A percentile compares a stretch with the other conserved stretches of the same genome.
Evolutionary conservation across 2,888 invertebrate genomes (phyloP).

Genomic region (Archips xylosteana): DNA sequence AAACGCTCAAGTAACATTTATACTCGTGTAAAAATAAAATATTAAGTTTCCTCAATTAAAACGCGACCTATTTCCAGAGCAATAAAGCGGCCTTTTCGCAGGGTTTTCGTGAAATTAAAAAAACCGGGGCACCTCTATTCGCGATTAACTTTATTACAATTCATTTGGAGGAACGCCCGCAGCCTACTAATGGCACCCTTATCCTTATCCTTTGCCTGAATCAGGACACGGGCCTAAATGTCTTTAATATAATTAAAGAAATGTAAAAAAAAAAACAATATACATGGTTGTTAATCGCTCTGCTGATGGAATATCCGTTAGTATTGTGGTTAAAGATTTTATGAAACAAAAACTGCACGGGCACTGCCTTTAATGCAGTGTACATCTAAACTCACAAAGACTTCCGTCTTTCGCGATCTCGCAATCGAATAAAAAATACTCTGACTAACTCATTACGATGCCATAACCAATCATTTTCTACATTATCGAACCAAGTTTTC

Average conservation of each 20-base stretch:
- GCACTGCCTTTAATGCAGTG: no score
- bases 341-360: no score
- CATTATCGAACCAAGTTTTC: constrained; percentile 24
- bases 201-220: constrained; percentile 60
- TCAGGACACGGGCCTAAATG: constrained; percentile 45
- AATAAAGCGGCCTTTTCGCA: constrained; percentile 60
- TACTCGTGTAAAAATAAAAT: constrained; percentile 20
- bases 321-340: no score
- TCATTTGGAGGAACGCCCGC: constrained; percentile 66
- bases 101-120: constrained; percentile 63
- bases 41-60: constrained; percentile 41
- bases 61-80: constrained; percentile 51
- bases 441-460: constrained; percentile 2
- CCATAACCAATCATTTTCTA: constrained; percentile 21
- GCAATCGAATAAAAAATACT: not conserved
- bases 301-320: no score
- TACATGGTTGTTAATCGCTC: not conserved
- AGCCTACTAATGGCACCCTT: constrained; percentile 70
- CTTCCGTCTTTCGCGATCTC: not conserved
- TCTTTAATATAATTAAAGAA: constrained; percentile 13
- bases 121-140: constrained; percentile 63
- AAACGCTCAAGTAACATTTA: not conserved
- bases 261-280: not conserved
- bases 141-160: constrained; percentile 80
- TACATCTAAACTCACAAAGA: not conserved